phyloP scores from a whole-genome alignment of 2,113 vertebrate genomes.

The Rhea pennata region DNA sequence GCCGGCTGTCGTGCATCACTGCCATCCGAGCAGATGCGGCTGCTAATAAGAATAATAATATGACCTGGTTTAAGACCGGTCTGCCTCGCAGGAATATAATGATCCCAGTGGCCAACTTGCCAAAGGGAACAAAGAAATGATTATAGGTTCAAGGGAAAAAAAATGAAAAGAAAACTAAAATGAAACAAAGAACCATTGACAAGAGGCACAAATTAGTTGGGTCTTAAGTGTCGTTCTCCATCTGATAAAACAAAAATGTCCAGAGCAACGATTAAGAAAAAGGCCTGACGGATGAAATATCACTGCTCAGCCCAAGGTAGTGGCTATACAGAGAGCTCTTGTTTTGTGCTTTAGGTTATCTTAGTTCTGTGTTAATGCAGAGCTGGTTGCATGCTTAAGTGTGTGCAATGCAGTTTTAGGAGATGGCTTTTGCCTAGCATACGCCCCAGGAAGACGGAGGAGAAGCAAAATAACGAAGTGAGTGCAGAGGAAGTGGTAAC shows the following conservation, averaged over 20 bases:
- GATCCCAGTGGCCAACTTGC: not conserved
- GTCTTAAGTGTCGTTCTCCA: constrained; percentile 42
- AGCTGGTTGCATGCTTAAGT: not conserved
- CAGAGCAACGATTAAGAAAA: constrained; percentile 34
- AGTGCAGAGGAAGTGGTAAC: not conserved
- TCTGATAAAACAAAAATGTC: constrained; percentile 69
- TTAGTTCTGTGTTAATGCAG: not conserved
- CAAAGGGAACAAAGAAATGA: constrained; percentile 33
- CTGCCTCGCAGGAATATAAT: not conserved
- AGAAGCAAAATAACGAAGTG: not conserved
- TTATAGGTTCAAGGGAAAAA: constrained; percentile 27
- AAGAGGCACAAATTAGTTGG: constrained; percentile 17
- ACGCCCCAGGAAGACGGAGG: not conserved
- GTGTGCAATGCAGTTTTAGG: not conserved
- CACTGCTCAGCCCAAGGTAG: constrained; percentile 10
- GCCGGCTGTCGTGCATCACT: fast-evolving
- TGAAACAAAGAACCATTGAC: constrained; percentile 63
- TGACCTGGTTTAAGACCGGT: not conserved
- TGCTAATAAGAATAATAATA: not conserved
- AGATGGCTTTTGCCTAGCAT: not conserved
- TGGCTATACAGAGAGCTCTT: not conserved
- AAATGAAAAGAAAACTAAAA: not conserved
- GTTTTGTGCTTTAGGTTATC: not conserved
- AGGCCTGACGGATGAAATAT: not conserved
- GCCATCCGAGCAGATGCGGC: not conserved